A percentile compares a stretch with the other conserved stretches of the same genome.
These are phyloP conservation scores for Malurus alboscapulatus DNA, from an alignment of 2,113 vertebrate genomes.

Conservation along the genomic window DNA sequence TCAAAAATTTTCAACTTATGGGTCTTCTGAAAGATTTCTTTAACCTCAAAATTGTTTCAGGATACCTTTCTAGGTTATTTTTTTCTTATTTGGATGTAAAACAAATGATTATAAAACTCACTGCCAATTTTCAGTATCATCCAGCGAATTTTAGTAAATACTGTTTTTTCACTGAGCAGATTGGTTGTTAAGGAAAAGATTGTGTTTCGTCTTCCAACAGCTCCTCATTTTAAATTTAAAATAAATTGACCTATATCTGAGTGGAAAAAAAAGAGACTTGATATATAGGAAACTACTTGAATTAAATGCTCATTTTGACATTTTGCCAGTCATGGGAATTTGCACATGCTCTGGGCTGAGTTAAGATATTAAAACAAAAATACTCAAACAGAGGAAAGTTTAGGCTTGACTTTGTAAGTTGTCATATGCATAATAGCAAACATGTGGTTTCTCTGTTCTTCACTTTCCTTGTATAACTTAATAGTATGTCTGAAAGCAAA, in stretches of 20 bases:
- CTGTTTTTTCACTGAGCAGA: conserved; percentile 27
- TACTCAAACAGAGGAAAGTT: conserved; percentile 17
- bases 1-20: not conserved
- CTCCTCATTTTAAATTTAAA: conserved; percentile 51
- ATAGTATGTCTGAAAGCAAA: conserved; percentile 64
- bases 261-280: not conserved
- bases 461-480: conserved; percentile 54
- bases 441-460: conserved; percentile 60
- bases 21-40: not conserved
- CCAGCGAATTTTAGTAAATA: conserved; percentile 7
- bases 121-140: conserved; percentile 13
- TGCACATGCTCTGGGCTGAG: conserved; percentile 27
- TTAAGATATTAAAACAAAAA: conserved; percentile 49
- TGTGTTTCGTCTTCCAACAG: conserved; percentile 40
- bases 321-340: conserved; percentile 51
- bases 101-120: conserved; percentile 6
- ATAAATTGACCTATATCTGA: conserved; percentile 48
- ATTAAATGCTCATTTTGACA: conserved; percentile 62
- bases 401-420: conserved; percentile 49
- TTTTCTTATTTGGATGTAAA: conserved; percentile 4
- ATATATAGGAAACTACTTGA: conserved; percentile 37
- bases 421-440: conserved; percentile 46
- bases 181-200: conserved; percentile 43
- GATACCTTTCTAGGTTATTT: not conserved
- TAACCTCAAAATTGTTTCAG: not conserved